Conservation (phyloP, 92 coral and sea anemone species). For the Epizoanthus rinbou region DNA sequence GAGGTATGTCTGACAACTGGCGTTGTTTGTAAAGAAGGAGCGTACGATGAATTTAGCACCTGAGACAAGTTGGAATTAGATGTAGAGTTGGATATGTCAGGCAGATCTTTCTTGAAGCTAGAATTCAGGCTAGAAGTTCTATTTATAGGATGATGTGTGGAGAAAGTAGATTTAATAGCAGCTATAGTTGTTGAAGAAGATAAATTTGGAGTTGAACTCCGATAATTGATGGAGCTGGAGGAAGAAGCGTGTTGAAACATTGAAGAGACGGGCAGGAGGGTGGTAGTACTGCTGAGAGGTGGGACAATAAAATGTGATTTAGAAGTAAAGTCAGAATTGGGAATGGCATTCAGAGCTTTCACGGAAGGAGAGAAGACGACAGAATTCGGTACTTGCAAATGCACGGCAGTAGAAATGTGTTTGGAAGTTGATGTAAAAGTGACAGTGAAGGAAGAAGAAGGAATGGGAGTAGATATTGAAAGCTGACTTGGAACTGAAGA, state of each 20-base stretch:
- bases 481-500: background rate
- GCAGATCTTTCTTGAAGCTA: background rate
- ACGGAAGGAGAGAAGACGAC: background rate
- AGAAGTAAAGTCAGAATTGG: background rate
- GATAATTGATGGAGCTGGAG: too few species aligned
- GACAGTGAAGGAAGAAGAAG: background rate
- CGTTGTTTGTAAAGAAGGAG: background rate
- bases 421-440: too few species aligned
- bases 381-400: background rate
- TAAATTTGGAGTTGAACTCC: too few species aligned
- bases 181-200: too few species aligned
- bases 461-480: background rate
- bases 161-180: too few species aligned
- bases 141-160: too few species aligned
- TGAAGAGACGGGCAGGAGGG: background rate
- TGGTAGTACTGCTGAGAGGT: background rate
- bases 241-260: background rate
- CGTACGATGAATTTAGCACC: background rate
- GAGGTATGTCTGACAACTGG: constrained; percentile 2
- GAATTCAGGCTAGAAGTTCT: background rate
- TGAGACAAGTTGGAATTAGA: background rate
- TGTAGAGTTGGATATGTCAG: background rate
- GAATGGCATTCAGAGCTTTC: background rate
- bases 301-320: background rate
- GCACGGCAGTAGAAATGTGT: background rate